Conservation (phyloP, 2,113 vertebrate genomes). For the Beaufortia kweichowensis region DNA sequence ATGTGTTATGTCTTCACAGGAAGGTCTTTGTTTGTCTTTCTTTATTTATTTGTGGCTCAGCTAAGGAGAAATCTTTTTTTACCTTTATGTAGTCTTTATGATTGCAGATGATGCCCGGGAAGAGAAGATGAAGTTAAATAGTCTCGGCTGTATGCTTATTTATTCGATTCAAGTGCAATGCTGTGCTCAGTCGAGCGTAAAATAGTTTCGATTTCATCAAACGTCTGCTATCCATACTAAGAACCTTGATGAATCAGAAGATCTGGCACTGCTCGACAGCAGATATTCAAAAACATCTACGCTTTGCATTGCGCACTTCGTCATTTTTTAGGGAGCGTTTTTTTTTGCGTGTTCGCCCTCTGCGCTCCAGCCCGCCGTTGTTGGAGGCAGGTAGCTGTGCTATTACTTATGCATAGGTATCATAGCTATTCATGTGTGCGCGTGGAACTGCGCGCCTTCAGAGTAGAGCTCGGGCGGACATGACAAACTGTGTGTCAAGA, state of each 20-base stretch:
- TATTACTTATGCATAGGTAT: constrained; percentile 83
- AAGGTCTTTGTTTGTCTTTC: neutral
- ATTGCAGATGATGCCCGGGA: constrained; percentile 22
- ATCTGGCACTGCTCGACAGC: constrained; percentile 3
- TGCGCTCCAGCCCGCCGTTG: constrained; percentile 60
- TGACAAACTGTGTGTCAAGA: constrained; percentile 79
- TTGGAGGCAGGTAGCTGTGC: constrained; percentile 61
- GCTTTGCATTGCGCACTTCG: constrained; percentile 60
- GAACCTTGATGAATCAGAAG: constrained; percentile 54
- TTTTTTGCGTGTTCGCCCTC: constrained; percentile 37
- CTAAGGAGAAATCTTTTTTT: neutral
- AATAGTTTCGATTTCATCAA: constrained; percentile 55
- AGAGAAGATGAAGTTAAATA: constrained; percentile 8
- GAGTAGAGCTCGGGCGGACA: constrained; percentile 70
- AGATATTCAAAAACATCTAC: constrained; percentile 42
- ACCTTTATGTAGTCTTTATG: neutral
- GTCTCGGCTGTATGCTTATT: constrained; percentile 30
- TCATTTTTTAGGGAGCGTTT: constrained; percentile 61
- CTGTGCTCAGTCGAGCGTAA: constrained; percentile 50
- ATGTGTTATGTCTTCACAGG: constrained; percentile 25
- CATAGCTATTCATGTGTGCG: constrained; percentile 81
- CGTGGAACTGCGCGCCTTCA: constrained; percentile 65
- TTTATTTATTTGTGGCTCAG: constrained; percentile 6
- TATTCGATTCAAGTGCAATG: constrained; percentile 41
- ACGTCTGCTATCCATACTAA: constrained; percentile 51